A percentile compares a stretch with the other conserved stretches of the same genome.
These are phyloP conservation scores for Ophthalmolycus amberensis DNA, from an alignment of 2,113 vertebrate genomes.

Conservation along the genomic window DNA sequence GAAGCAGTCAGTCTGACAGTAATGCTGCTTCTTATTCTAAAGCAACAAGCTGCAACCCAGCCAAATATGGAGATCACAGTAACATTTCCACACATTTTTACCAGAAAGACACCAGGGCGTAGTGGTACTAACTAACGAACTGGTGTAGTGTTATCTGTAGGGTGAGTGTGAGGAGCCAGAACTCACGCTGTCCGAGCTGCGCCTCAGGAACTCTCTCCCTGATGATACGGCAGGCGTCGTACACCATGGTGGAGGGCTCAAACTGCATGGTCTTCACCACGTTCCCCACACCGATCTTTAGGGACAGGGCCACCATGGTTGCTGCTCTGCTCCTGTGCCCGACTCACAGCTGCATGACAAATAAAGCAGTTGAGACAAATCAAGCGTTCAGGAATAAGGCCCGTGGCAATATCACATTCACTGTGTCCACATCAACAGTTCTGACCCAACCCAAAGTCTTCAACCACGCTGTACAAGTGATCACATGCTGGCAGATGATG, in stretches of 20 bases:
- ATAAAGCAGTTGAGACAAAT: neutral
- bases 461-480: neutral
- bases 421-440: neutral
- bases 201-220: constrained; percentile 96
- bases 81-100: neutral
- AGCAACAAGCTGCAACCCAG: neutral
- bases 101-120: neutral
- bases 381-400: neutral
- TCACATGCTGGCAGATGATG: neutral
- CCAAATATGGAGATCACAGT: neutral
- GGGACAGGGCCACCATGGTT: constrained; percentile 97
- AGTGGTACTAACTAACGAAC: neutral
- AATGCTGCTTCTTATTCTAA: too few relatives aligned
- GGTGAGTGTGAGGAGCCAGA: neutral
- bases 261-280: constrained; percentile 99
- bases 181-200: constrained; percentile 94
- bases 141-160: neutral
- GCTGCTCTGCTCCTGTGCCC: constrained; percentile 73
- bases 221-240: constrained; percentile 96
- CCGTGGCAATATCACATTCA: too few relatives aligned
- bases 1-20: too few relatives aligned
- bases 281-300: constrained; percentile 98
- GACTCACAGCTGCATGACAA: constrained; percentile 67
- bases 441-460: neutral
- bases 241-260: constrained; percentile 98